A percentile compares a stretch with the other conserved stretches of the same genome.
Conservation (phyloP, 1,140 invertebrate species). For the Brachionus asplanchnoidis region DNA sequence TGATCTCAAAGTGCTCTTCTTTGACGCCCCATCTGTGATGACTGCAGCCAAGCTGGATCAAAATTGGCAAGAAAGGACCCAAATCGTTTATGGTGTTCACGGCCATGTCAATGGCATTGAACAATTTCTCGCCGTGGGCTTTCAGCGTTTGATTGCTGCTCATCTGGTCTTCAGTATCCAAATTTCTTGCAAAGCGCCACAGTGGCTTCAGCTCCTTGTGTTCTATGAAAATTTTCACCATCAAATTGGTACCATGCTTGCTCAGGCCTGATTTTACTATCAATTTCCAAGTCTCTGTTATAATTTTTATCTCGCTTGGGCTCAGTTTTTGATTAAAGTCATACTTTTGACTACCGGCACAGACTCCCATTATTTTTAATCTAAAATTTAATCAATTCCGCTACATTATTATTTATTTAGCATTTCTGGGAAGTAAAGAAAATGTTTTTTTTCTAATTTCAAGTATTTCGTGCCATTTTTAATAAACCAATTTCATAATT, state of each 20-base stretch:
- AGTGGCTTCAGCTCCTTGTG: conserved; percentile 27
- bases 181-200: conserved; percentile 27
- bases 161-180: conserved; percentile 28
- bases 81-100: conserved; percentile 17
- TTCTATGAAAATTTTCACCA: conserved; percentile 12
- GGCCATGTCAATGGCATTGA: conserved; percentile 35
- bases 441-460: too few species aligned
- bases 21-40: conserved; percentile 21
- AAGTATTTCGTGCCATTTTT: neutral
- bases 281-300: neutral
- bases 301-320: neutral
- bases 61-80: neutral
- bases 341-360: neutral
- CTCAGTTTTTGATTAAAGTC: conserved; percentile 9
- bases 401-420: too few species aligned
- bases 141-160: conserved; percentile 28
- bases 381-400: neutral
- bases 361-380: conserved; percentile 31
- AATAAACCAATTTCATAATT: neutral
- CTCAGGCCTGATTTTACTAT: neutral
- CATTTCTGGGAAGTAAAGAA: too few species aligned
- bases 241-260: conserved; percentile 15
- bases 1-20: conserved; percentile 28
- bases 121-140: conserved; percentile 33
- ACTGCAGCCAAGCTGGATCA: conserved; percentile 13